Evolutionary conservation across 2,113 vertebrate species (phyloP).

Genomic region (Microcebus jonahi): DNA sequence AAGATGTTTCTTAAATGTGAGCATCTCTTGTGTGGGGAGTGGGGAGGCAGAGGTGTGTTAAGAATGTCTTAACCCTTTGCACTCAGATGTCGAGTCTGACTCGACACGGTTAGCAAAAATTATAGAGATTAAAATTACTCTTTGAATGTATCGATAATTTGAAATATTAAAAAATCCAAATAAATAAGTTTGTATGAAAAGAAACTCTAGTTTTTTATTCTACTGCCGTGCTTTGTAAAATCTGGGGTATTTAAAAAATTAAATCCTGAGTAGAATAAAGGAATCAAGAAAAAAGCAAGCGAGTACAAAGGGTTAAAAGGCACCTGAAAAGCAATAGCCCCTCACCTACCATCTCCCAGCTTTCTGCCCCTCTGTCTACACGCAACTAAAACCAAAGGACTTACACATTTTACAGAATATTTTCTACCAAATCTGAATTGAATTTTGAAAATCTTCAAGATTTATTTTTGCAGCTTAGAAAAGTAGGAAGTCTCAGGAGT

Average conservation of each 20-base stretch:
- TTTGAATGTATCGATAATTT: no score
- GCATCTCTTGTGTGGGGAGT: neutral
- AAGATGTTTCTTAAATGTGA: neutral
- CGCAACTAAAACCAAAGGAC: neutral
- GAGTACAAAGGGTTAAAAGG: neutral
- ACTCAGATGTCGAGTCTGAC: no score
- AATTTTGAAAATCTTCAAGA: conserved; percentile 6
- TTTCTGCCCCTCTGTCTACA: neutral
- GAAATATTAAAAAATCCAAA: no score
- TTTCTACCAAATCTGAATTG: neutral
- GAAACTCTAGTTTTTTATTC: no score
- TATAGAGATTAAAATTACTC: no score
- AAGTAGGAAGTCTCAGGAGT: neutral
- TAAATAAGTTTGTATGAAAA: no score
- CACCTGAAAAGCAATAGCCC: no score
- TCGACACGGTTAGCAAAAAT: no score
- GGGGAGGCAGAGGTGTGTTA: neutral
- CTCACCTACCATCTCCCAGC: neutral
- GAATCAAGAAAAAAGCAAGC: no score
- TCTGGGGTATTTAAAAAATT: no score
- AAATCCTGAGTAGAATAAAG: no score
- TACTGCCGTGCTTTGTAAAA: no score
- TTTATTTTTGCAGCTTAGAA: conserved; percentile 13
- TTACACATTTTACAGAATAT: neutral
- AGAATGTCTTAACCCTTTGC: neutral